A percentile compares a stretch with the other conserved stretches of the same genome.
These are phyloP conservation scores for Luperina nickerlii DNA, from an alignment of 2,888 invertebrate species.

Conservation along the genomic window DNA sequence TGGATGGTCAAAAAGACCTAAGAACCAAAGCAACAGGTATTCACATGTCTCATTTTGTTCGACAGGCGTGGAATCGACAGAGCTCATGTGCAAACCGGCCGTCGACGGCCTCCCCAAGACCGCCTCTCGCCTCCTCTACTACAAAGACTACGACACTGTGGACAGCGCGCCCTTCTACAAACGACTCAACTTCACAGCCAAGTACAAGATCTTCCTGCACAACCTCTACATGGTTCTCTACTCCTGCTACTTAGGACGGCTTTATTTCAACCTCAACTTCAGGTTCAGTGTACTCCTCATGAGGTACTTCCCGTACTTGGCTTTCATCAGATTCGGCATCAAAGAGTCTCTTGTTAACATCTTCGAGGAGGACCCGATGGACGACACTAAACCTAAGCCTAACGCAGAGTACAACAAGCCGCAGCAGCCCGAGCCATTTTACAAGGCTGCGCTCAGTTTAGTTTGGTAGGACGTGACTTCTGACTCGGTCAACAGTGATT, in stretches of 20 bases:
- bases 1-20: neutral
- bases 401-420: conserved; percentile 80
- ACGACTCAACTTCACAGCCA: conserved; percentile 73
- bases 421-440: conserved; percentile 74
- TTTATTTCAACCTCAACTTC: conserved; percentile 91
- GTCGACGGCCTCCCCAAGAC: conserved; percentile 75
- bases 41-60: neutral
- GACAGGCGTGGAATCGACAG: conserved; percentile 78
- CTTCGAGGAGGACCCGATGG: conserved; percentile 83
- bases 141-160: conserved; percentile 82
- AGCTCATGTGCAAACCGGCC: conserved; percentile 73
- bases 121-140: conserved; percentile 77
- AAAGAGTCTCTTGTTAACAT: conserved; percentile 91
- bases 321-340: conserved; percentile 92
- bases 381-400: conserved; percentile 77
- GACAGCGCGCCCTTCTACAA: conserved; percentile 86
- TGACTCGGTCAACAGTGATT: conserved; percentile 25
- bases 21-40: neutral
- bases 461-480: conserved; percentile 70
- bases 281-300: conserved; percentile 91
- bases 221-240: conserved; percentile 76
- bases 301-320: conserved; percentile 92
- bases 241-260: conserved; percentile 88
- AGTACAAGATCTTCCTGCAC: conserved; percentile 75
- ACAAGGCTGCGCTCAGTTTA: conserved; percentile 69